Base-by-base conservation (phyloP, 2,113 vertebrate species). In the Pomatostomus ruficeps region DNA sequence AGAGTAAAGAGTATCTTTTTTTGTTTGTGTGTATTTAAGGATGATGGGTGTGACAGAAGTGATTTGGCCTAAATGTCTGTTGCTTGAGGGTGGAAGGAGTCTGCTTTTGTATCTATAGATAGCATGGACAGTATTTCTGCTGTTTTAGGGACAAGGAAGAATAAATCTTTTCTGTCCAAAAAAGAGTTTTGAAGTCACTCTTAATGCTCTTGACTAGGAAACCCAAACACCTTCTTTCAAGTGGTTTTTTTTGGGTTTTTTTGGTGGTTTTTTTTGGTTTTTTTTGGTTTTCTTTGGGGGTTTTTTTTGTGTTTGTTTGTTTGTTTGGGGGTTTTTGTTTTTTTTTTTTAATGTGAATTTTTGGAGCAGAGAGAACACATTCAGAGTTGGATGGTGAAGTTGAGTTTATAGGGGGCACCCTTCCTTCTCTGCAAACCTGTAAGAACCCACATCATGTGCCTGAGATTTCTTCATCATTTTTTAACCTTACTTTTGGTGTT, bases 401-500 rank as follows among this genome's bases (percentile, higher is more conserved):
- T 77, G 26, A 31, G 1, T 16, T 43, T 25, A 2, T 7, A 33
- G 63, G 33, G 46, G 22, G 16, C 28, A 19, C 31, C 43, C 26
- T 61, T 55, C 45, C 42, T 36, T 57, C 29, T 2, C 18, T 49
- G 43, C 20, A 67, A 17, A 33, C 23, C 62, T 48, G 2, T 35
- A n/a, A 19, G 74, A 63, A 19, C 29, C 15, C 31, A 17, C 5
- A 0, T 23, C 3, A 12, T 42, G 43, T 1, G 2, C 22, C 9
- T 3, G 5, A 75, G 16, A 24, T 55, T 54, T 36, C 58, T 33
- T 63, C 16, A 25, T 46, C 0, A 2, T 12, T 51, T 38, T 54
- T 49, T 43, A 35, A 35, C 51, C 22, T 89, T 40, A 4, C 57
- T 78, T 88, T 35, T 42, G 22, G 5, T 17, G 20, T 29, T 15